These are phyloP conservation scores for Hyphantria cunea DNA, from an alignment of 1,140 invertebrate genomes.

Conservation along the genomic window DNA sequence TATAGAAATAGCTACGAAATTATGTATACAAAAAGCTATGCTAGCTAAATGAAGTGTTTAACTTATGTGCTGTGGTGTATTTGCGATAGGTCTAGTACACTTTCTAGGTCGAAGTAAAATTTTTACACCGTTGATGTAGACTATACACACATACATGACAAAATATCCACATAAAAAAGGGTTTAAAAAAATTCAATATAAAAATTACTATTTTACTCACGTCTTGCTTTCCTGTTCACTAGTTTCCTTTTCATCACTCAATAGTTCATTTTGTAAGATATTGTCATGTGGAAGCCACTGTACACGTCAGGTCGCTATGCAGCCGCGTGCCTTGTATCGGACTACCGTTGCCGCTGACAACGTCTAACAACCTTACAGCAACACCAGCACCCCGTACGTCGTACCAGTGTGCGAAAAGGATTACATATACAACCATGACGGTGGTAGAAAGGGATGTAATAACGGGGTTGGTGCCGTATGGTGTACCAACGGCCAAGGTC, in stretches of 20 bases:
- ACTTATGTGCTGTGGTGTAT: too few relatives aligned
- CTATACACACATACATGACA: too few relatives aligned
- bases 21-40: too few relatives aligned
- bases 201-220: slow-evolving; percentile 28
- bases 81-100: too few relatives aligned
- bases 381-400: slow-evolving; percentile 55
- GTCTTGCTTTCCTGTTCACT: slow-evolving; percentile 8
- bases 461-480: slow-evolving; percentile 49
- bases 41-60: too few relatives aligned
- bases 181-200: too few relatives aligned
- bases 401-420: slow-evolving; percentile 56
- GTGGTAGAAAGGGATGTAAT: slow-evolving; percentile 44
- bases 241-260: slow-evolving; percentile 22
- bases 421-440: slow-evolving; percentile 38
- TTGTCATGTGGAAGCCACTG: slow-evolving; percentile 51
- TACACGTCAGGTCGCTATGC: slow-evolving; percentile 51
- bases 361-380: slow-evolving; percentile 71
- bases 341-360: slow-evolving; percentile 75
- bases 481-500: slow-evolving; percentile 49
- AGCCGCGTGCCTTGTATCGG: slow-evolving; percentile 59
- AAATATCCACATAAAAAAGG: too few relatives aligned
- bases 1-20: too few relatives aligned
- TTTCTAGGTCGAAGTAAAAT: too few relatives aligned
- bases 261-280: slow-evolving; percentile 20
- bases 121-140: too few relatives aligned